phyloP scores from a whole-genome alignment of 1,140 invertebrate species.

The Diprion similis region DNA sequence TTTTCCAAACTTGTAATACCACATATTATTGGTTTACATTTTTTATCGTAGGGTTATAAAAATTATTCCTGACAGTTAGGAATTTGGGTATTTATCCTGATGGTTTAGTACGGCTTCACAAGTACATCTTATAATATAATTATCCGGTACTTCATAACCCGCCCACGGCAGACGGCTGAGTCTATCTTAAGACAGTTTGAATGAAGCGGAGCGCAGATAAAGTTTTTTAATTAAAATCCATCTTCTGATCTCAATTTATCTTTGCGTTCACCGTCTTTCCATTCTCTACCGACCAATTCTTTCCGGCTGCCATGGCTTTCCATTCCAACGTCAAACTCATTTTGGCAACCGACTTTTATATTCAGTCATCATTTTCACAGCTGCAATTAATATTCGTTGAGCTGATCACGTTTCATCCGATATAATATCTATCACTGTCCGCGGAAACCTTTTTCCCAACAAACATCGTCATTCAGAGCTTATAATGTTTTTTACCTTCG shows the following conservation, averaged over 20 bases:
- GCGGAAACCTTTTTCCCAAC: not conserved
- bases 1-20: no score
- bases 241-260: constrained; percentile 54
- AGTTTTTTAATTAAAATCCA: constrained; percentile 55
- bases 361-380: not conserved
- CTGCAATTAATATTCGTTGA: not conserved
- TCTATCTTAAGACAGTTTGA: constrained; percentile 4
- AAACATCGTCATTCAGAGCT: not conserved
- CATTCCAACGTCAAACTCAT: not conserved
- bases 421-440: not conserved
- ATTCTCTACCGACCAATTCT: not conserved
- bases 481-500: not conserved
- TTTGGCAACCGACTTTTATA: not conserved
- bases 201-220: constrained; percentile 33
- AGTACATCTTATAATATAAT: no score
- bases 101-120: no score
- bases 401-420: not conserved
- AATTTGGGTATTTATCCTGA: no score
- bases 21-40: no score
- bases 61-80: no score
- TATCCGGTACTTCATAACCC: not conserved
- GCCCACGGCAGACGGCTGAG: not conserved
- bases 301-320: not conserved
- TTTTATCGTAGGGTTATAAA: no score
- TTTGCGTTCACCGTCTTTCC: constrained; percentile 34